Conservation (phyloP, 1,140 invertebrate species). For the Metaphire vulgaris region DNA sequence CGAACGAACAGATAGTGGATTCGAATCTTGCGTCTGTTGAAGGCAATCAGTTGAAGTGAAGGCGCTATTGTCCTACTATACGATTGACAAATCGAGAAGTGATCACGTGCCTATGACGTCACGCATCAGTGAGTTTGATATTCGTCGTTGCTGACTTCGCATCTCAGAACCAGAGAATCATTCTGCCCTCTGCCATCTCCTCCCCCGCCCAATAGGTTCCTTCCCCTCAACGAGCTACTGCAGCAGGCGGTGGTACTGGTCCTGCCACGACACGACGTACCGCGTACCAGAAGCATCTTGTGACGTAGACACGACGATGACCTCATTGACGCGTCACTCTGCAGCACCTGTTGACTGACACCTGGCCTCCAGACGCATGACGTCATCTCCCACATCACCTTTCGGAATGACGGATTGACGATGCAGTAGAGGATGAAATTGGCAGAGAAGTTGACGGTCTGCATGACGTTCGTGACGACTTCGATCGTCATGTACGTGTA, state of each 20-base stretch:
- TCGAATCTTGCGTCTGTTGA: too few species aligned
- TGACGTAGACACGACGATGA: background rate
- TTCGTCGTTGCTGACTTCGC: too few species aligned
- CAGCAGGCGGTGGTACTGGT: background rate
- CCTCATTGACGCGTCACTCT: background rate
- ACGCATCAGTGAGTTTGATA: too few species aligned
- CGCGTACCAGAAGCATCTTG: background rate
- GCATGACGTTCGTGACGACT: constrained; percentile 47
- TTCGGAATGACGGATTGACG: constrained; percentile 49
- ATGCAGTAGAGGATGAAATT: constrained; percentile 50
- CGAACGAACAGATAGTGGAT: too few species aligned
- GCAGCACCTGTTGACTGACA: background rate
- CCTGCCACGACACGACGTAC: background rate
- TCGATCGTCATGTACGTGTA: constrained; percentile 36
- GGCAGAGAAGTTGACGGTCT: constrained; percentile 47
- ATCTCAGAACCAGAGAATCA: too few species aligned
- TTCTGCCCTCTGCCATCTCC: too few species aligned
- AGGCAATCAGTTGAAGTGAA: too few species aligned
- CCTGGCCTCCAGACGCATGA: background rate
- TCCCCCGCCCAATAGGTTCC: too few species aligned
- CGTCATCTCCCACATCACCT: constrained; percentile 37
- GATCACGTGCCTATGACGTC: too few species aligned
- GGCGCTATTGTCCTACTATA: too few species aligned
- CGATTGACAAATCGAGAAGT: too few species aligned
- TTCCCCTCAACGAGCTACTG: background rate